A percentile compares a stretch with the other conserved stretches of the same genome.
These are phyloP conservation scores for Mesoligia furuncula DNA, from an alignment of 2,888 invertebrate species.

Conservation along the genomic window DNA sequence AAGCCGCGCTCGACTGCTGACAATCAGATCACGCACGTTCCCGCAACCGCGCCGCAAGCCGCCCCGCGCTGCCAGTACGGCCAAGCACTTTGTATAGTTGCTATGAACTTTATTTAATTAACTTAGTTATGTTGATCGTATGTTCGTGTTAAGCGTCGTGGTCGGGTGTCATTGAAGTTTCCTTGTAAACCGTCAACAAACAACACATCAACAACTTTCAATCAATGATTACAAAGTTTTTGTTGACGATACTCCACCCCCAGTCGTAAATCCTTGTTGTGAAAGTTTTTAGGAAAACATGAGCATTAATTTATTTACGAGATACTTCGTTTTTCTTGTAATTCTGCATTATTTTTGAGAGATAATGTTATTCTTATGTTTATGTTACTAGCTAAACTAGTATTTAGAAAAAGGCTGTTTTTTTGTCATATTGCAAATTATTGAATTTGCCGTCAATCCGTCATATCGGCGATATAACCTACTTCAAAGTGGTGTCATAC, in stretches of 20 bases:
- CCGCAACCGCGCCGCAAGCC: no score
- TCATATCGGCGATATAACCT: no score
- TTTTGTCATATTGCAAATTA: not conserved
- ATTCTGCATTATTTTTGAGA: not conserved
- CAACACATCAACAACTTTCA: slow-evolving; percentile 34
- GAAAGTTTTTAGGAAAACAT: slow-evolving; percentile 41
- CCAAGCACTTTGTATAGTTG: no score
- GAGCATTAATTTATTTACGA: slow-evolving; percentile 30
- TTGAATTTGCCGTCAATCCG: not conserved
- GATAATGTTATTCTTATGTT: not conserved
- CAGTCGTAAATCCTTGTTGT: slow-evolving; percentile 38
- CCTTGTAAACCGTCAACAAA: slow-evolving; percentile 29
- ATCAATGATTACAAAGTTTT: slow-evolving; percentile 46
- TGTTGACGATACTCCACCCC: slow-evolving; percentile 20
- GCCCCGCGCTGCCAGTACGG: no score
- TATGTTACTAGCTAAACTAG: no score
- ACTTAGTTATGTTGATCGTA: not conserved
- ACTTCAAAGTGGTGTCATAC: not conserved
- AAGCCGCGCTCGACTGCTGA: no score
- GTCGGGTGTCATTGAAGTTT: slow-evolving; percentile 17
- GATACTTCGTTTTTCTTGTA: not conserved
- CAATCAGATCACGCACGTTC: no score
- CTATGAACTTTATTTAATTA: slow-evolving; percentile 1
- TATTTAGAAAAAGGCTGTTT: not conserved
- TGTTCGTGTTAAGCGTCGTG: not conserved